phyloP scores from a whole-genome alignment of 1,140 invertebrate species.

The Ips nitidus region DNA sequence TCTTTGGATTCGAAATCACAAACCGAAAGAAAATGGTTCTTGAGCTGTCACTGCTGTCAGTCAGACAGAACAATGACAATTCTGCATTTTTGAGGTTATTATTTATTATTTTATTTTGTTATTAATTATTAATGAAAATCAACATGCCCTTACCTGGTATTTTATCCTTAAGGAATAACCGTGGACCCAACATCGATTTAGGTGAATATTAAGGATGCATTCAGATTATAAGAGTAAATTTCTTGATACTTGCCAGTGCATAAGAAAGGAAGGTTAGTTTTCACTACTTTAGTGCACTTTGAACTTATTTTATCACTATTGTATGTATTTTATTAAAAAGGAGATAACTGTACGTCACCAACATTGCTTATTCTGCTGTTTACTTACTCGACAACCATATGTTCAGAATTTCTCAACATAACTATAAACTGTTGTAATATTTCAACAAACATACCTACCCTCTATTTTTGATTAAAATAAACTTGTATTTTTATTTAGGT shows the following conservation, averaged over 20 bases:
- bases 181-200: slow-evolving; percentile 44
- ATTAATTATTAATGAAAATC: slow-evolving; percentile 12
- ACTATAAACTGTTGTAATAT: neutral
- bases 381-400: neutral
- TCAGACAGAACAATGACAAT: no score
- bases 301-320: slow-evolving; percentile 19
- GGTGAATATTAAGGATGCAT: neutral
- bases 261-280: slow-evolving; percentile 33
- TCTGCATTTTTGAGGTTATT: no score
- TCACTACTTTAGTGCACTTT: slow-evolving; percentile 32
- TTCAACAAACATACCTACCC: neutral
- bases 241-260: neutral
- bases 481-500: no score
- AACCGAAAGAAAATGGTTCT: no score
- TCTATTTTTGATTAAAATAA: no score
- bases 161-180: slow-evolving; percentile 43
- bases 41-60: no score
- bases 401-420: slow-evolving; percentile 1
- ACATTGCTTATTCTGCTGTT: neutral
- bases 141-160: slow-evolving; percentile 41
- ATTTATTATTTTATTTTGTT: no score
- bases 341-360: no score
- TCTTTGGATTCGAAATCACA: no score
- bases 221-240: neutral
- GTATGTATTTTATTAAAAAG: slow-evolving; percentile 6